A percentile compares a stretch with the other conserved stretches of the same genome.
Conservation (phyloP, 2,888 invertebrate species). For the Tenthredo notha region DNA sequence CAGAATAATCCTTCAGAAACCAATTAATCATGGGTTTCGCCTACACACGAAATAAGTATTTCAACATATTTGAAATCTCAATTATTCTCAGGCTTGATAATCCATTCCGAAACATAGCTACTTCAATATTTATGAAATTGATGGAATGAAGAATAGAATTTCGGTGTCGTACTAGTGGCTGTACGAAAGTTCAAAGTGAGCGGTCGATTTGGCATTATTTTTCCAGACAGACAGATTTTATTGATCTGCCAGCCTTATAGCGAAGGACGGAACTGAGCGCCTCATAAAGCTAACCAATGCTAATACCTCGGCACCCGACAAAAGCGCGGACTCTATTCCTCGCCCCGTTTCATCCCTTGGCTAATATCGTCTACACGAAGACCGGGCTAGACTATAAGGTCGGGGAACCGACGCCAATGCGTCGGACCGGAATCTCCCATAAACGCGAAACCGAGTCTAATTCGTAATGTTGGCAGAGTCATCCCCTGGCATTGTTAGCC, state of each 20-base stretch:
- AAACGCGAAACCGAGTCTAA: slow-evolving; percentile 78
- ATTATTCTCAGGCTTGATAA: too few relatives aligned
- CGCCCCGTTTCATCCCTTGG: slow-evolving; percentile 16
- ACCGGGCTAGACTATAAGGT: slow-evolving; percentile 49
- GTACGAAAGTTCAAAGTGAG: slow-evolving; percentile 59
- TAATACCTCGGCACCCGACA: slow-evolving; percentile 77
- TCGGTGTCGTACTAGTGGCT: background rate
- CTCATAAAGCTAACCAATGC: slow-evolving; percentile 83
- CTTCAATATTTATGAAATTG: too few relatives aligned
- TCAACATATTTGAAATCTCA: background rate
- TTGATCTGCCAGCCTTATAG: slow-evolving; percentile 68
- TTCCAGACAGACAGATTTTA: slow-evolving; percentile 75
- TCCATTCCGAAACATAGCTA: too few relatives aligned
- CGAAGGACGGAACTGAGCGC: slow-evolving; percentile 79
- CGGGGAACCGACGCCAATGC: slow-evolving; percentile 67
- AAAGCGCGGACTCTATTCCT: slow-evolving; percentile 64
- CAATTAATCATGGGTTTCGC: background rate
- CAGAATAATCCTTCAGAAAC: background rate
- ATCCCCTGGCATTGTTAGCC: slow-evolving; percentile 67
- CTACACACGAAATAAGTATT: background rate
- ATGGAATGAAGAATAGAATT: background rate
- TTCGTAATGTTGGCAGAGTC: slow-evolving; percentile 75
- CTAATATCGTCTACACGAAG: background rate
- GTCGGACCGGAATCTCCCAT: slow-evolving; percentile 75
- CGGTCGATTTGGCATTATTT: slow-evolving; percentile 75